phyloP scores from a whole-genome alignment of 2,888 invertebrate genomes.

The Bimastos eiseni region DNA sequence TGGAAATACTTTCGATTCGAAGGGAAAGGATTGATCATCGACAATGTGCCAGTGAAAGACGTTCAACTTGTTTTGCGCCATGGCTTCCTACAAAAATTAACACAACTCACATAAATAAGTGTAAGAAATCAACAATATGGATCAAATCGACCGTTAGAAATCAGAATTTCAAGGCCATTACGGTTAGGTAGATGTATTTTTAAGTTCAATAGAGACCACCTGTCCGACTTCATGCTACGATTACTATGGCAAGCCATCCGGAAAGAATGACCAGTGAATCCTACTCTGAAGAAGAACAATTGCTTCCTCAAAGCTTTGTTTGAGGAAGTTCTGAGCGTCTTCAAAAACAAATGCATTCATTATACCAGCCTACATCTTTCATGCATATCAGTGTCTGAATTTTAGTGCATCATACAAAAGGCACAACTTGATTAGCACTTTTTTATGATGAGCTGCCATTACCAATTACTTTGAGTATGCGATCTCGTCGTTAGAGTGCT shows the following conservation, averaged over 20 bases:
- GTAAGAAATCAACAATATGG: neutral
- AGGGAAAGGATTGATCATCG: constrained; percentile 91
- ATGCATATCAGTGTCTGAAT: neutral
- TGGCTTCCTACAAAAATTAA: constrained; percentile 70
- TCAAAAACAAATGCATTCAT: constrained; percentile 81
- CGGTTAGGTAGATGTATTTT: neutral
- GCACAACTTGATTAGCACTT: too few species aligned
- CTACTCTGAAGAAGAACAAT: constrained; percentile 71
- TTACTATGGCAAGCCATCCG: constrained; percentile 63
- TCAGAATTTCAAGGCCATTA: neutral
- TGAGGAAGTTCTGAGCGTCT: constrained; percentile 66
- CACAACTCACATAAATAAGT: neutral
- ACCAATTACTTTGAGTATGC: too few species aligned
- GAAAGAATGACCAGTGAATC: constrained; percentile 81
- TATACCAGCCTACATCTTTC: neutral
- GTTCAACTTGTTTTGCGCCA: constrained; percentile 89
- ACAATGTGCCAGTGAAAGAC: constrained; percentile 94
- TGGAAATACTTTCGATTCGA: constrained; percentile 77
- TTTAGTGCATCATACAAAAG: too few species aligned
- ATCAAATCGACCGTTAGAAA: too few species aligned
- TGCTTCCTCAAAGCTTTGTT: constrained; percentile 66
- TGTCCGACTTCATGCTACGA: constrained; percentile 73
- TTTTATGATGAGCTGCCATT: too few species aligned
- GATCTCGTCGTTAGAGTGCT: too few species aligned
- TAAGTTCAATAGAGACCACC: neutral